phyloP scores from a whole-genome alignment of 2,113 vertebrate genomes.

The Cyphomyrus discorhynchus region DNA sequence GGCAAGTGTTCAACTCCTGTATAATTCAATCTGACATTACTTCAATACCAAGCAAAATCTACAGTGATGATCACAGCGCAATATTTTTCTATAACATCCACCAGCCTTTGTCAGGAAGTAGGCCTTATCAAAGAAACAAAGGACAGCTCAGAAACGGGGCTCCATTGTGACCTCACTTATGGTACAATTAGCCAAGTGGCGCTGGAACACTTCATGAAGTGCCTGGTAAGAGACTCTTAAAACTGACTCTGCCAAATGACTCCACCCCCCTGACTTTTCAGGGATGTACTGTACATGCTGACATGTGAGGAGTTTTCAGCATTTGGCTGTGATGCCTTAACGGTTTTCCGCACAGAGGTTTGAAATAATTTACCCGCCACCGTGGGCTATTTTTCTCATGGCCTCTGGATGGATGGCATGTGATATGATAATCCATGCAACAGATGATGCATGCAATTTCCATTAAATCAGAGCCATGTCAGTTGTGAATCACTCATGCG shows the following conservation, averaged over 20 bases:
- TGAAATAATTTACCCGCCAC: conserved; percentile 7
- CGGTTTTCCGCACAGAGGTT: neutral
- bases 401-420: neutral
- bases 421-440: neutral
- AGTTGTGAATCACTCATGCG: neutral
- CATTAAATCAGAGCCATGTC: neutral
- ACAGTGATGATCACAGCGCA: neutral
- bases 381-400: neutral
- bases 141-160: neutral
- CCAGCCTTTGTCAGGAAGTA: neutral
- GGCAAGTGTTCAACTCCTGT: neutral
- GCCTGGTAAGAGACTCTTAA: neutral
- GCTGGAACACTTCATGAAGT: neutral
- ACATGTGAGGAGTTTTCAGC: neutral
- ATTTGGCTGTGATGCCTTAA: neutral
- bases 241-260: neutral
- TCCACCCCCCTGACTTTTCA: neutral
- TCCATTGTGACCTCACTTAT: neutral
- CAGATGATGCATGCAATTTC: neutral
- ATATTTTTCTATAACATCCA: neutral
- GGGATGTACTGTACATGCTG: neutral
- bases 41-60: neutral
- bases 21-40: neutral
- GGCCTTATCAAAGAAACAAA: neutral
- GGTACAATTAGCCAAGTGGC: neutral